Base-by-base conservation (phyloP, 2,797 vertebrate species). In the Molossus molossus region DNA sequence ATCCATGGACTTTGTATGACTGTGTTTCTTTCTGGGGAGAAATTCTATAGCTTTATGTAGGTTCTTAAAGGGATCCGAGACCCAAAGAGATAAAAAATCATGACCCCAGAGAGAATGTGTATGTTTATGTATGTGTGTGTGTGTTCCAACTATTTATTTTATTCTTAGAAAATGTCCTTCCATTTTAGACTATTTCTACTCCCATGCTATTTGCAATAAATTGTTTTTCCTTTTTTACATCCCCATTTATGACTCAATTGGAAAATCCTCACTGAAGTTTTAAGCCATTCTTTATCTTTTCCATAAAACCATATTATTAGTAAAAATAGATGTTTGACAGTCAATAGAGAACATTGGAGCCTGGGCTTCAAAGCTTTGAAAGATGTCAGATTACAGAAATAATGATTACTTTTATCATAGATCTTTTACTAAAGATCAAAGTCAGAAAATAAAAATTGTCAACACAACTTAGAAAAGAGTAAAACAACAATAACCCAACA, bases 351-450 rank as follows among this genome's bases (percentile, higher is more conserved):
- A 93, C 29, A 79, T 87, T 92, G 90, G 90, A 77, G 67, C 53
- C 45, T 95, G 77, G 23, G 33, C 70, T 88, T 96, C 90, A 90
- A 95, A 90, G 69, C 85, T 95, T 90, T 96, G 87, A 96, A 95
- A 96, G 45, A 93, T 96, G 73, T 93, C 55, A 95, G 91, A 92
- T 83, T 95, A 96, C 20, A 94, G 77, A 96, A 92, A 86, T 92
- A 90, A 75, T 96, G 81, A 87, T 94, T 93, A 86, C 91, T 97
- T 98, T 96, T 85, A 95, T 95, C 91, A 96, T 58, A 95, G 93
- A 80, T 96, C 76, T 91, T 72, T 95, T 91, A 93, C 83, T 79
- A 92, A 89, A 92, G 84, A 96, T 94, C 91, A 97, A 96, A 96
- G 84, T 73, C 40, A 94, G n/a, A 87, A 95, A 94, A 86, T 79